Conservation (phyloP, 1,140 invertebrate genomes). For the Panagrolaimus sp. region DNA sequence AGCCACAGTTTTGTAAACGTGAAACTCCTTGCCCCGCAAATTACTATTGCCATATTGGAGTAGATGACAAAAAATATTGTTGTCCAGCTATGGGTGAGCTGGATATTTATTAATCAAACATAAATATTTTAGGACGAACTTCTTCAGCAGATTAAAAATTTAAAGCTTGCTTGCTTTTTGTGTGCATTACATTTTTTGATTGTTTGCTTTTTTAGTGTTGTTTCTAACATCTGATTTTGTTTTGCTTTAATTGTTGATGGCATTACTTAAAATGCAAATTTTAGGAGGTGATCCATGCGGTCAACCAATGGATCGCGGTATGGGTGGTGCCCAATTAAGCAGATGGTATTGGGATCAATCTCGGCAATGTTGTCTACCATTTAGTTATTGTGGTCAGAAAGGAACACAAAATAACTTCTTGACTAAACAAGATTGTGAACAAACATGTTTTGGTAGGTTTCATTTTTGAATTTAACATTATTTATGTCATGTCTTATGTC, state of each 20-base stretch:
- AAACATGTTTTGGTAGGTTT: slow-evolving; percentile 45
- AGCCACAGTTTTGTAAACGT: slow-evolving; percentile 27
- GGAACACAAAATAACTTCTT: slow-evolving; percentile 58
- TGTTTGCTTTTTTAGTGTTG: too few species aligned
- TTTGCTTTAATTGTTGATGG: slow-evolving; percentile 16
- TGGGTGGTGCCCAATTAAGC: slow-evolving; percentile 38
- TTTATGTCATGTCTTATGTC: not conserved
- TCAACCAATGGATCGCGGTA: slow-evolving; percentile 52
- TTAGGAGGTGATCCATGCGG: slow-evolving; percentile 54
- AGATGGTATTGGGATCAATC: slow-evolving; percentile 53
- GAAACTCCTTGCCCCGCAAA: slow-evolving; percentile 26
- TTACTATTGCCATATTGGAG: slow-evolving; percentile 47
- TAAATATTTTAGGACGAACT: too few species aligned
- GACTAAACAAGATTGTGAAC: slow-evolving; percentile 40
- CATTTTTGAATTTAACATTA: not conserved
- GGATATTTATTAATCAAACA: not conserved
- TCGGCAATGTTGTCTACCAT: slow-evolving; percentile 42
- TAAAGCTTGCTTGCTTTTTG: too few species aligned
- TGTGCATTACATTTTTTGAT: too few species aligned
- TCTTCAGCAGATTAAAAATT: too few species aligned
- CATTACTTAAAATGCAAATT: slow-evolving; percentile 14
- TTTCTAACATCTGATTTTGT: not conserved
- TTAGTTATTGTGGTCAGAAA: slow-evolving; percentile 52
- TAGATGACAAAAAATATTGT: slow-evolving; percentile 33
- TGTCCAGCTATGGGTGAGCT: slow-evolving; percentile 39